Evolutionary conservation across 2,113 vertebrate species (phyloP), one percentile per base, ranked within the genome.

Genomic region (Strix uralensis): DNA sequence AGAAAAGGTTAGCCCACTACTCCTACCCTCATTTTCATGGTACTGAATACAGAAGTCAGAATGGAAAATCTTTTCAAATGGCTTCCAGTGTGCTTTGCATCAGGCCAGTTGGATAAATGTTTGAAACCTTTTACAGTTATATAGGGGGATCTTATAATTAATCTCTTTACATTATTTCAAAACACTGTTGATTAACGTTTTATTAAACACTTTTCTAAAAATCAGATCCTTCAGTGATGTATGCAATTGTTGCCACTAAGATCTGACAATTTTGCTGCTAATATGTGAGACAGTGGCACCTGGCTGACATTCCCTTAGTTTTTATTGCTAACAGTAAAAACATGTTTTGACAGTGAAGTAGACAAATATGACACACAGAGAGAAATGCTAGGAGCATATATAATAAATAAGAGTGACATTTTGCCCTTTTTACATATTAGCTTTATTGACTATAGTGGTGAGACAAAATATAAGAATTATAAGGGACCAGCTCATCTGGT

Each of bases 1-100:
- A 95, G 34, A 47, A 92, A 95, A 88, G 30, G 65, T 95, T 65
- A 94, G 51, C 47, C 77, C 82, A 71, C 62, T 79, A 46, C n/a
- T 75, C 55, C 54, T 82, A 58, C 38, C 80, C 78, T 51, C 9
- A 42, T 77, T 83, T 20, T 96, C 51, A 80, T 61, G 36, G 25
- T 66, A n/a, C 42, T 63, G n/a, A 73, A 72, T 44, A 23, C 7
- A 61, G 46, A 86, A 49, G 6, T 81, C 2, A 3, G 19, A 62
- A 67, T 7, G 20, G 38, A 70, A 94, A 91, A 36, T 42, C 13
- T 70, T 84, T 75, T 40, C 21, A 47, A 70, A 23, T 18, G 26
- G 1, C 26, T 75, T 86, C 62, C 30, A 47, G 0, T 55, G 61
- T 46, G 25, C 12, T 94, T 90, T 88, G 32, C 4, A 44, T 23